Conservation (phyloP, 2,113 vertebrate genomes). For the Myrmophylax atrothorax region DNA sequence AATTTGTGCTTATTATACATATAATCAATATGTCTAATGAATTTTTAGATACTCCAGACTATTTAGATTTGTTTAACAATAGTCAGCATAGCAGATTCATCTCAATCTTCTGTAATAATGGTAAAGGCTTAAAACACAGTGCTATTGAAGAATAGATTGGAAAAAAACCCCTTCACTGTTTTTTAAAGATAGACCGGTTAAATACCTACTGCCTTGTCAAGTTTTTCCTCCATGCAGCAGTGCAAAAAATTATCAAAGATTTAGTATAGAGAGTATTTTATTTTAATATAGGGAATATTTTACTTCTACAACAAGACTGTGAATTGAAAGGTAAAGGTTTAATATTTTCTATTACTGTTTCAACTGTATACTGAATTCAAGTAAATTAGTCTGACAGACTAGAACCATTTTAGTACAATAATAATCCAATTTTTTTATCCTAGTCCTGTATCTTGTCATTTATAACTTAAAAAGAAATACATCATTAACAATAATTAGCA, state of each 20-base stretch:
- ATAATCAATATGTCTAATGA: background rate
- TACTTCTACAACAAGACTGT: background rate
- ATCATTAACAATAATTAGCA: background rate
- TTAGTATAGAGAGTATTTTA: background rate
- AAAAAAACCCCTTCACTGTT: background rate
- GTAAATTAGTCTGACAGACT: background rate
- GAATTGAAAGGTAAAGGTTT: background rate
- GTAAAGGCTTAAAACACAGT: background rate
- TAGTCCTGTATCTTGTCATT: background rate
- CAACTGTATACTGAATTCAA: background rate
- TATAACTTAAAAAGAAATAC: background rate
- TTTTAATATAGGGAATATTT: background rate
- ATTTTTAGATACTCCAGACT: background rate
- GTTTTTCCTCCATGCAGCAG: background rate
- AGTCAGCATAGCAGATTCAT: background rate
- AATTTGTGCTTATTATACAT: background rate
- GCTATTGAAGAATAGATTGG: background rate
- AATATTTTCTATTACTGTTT: background rate
- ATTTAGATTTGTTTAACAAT: background rate
- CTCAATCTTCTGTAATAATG: background rate
- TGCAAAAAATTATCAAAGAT: background rate
- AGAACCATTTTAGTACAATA: background rate
- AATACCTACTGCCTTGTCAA: background rate
- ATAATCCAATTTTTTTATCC: background rate
- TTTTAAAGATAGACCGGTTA: background rate